Percentiles rank a stretch among this genome's conserved stretches.
These are phyloP conservation scores for Standfussiana lucernea DNA, from an alignment of 2,888 invertebrate species.

Conservation along the genomic window DNA sequence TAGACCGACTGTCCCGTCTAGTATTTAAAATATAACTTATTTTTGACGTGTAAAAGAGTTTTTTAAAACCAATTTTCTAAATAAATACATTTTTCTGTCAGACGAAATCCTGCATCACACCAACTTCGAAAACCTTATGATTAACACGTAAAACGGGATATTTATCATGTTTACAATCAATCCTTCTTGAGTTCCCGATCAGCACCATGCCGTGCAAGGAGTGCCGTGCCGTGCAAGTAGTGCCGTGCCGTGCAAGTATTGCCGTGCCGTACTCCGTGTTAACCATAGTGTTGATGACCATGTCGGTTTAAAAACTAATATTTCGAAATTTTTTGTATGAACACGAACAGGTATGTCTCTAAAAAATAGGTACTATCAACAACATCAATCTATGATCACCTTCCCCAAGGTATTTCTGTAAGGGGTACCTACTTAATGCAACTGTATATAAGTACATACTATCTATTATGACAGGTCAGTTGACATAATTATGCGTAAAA, in stretches of 20 bases:
- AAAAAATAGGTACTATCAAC: neutral
- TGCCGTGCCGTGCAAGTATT: no score
- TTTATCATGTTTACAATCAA: no score
- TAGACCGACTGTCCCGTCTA: neutral
- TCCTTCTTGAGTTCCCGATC: no score
- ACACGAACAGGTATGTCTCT: no score
- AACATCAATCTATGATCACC: no score
- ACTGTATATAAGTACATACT: slow-evolving; percentile 19
- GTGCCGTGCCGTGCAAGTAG: no score
- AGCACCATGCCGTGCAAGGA: no score
- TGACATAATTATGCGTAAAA: slow-evolving; percentile 55
- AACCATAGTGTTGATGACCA: no score
- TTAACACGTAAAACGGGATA: no score
- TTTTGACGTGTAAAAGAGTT: neutral
- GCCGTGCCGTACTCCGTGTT: no score
- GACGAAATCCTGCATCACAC: neutral
- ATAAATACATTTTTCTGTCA: neutral
- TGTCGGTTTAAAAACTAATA: no score
- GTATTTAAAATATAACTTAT: neutral
- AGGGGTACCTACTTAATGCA: slow-evolving; percentile 14
- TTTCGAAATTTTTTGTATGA: neutral
- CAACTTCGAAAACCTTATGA: neutral
- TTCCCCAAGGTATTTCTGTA: neutral
- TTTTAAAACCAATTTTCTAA: neutral
- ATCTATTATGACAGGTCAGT: slow-evolving; percentile 33